Evolutionary conservation across 2,113 vertebrate genomes (phyloP), one percentile per base, ranked within the genome.

Genomic region (Gavia stellata): DNA sequence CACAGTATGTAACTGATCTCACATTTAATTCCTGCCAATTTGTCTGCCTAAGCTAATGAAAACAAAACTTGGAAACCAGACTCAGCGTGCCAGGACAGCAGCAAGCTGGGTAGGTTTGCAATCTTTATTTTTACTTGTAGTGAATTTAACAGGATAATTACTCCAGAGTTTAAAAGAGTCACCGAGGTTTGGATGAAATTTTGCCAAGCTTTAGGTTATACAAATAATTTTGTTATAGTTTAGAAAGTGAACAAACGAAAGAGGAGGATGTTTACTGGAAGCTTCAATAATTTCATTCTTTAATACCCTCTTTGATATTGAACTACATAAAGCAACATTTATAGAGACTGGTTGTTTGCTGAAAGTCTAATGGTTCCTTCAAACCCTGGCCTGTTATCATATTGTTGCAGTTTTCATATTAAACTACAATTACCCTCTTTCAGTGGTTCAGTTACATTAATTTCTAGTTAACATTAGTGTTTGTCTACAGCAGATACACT

Each of bases 401-500:
- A 81, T 86, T 94, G 88, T 77, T 95, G 34, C 50, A 84, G 94
- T 94, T 96, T 96, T 96, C 56, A 34, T 94, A 94, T 88, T 95
- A 94, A 97, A 90, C 65, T 95, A 90, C 82, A 95, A 74, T 95
- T 96, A 96, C 50, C 87, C 59, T 55, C 52, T 78, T 95, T 94
- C 47, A 15, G 29, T 81, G 31, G 82, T 88, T 96, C 92, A 73
- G 29, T 92, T 92, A 75, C 73, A 67, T 90, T 85, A 86, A 79
- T 96, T 97, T 96, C 86, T 94, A 93, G 79, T 94, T 94, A 77
- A 74, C 91, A 61, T 65, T 52, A 91, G 80, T 92, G 83, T 96
- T 93, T 94, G 82, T 96, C 88, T 96, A 79, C 87, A 97, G 85
- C 94, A 97, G 94, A 97, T 56, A 92, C 72, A 49, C 93, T 97